Base-by-base conservation (phyloP, 2,113 vertebrate genomes). In the Festucalex cinctus region DNA sequence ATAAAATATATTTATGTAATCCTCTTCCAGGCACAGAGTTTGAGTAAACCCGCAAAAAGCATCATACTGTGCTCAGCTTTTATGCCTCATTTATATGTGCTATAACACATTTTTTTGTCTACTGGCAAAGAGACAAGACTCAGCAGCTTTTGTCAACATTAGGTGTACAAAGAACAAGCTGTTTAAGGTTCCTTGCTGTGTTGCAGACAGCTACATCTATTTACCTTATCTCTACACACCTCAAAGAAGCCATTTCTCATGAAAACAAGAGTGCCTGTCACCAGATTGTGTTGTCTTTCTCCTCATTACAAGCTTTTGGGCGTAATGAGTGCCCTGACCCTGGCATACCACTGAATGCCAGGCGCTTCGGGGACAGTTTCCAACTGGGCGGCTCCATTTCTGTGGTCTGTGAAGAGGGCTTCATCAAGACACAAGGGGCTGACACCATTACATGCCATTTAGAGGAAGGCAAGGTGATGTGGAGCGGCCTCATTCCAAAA, bases 301-400 rank as follows among this genome's bases (percentile, higher is more conserved):
- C 73, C 69, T 75, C 68, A 58, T 83, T 80, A 81, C 82, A 76
- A 98, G 97, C 95, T 9, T 99, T 99, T 86, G 96, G 96, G n/a
- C 96, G 95, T 82, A 98, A 99, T 0, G 97, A 99, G 62, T 99
- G 96, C 70, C 96, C 96, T 1, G 97, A 98, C 87, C 96, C 97
- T 7, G 97, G 96, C 67, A 90, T 97, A 54, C 96, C 97, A 12
- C 91, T 98, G 85, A 99, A 98, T 17, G 96, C 95, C 54, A 91
- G 95, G 12, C 93, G 96, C 44, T 98, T 98, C 78, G 96, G 96
- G 6, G 95, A 96, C 87, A 96, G 92, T 73, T 98, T 99, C 89
- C 96, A 98, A 53, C 83, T 99, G 80, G 96, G 96, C 69, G 98
- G 93, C 86, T 96, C 95, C 4, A 95, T 99, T 79, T 97, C 95